Evolutionary conservation across 2,888 invertebrate genomes (phyloP).

Genomic region (Ypsolopha scabrella): DNA sequence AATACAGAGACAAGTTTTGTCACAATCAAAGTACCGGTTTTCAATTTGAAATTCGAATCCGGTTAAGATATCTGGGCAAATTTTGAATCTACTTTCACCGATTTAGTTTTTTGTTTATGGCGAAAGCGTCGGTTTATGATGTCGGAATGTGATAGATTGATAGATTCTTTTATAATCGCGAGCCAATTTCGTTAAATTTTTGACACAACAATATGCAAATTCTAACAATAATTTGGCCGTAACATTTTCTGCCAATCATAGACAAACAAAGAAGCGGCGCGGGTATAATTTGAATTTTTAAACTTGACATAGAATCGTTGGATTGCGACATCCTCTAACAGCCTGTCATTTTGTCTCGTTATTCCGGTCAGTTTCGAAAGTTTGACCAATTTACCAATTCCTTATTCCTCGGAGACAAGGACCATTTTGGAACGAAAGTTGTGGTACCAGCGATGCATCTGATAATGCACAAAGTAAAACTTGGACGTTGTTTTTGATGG

Average conservation of each 20-base stretch:
- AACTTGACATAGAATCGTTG: conserved; percentile 7
- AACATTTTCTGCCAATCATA: no score
- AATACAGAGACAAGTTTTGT: background rate
- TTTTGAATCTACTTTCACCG: background rate
- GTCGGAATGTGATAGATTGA: no score
- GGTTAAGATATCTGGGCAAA: background rate
- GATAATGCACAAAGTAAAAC: conserved; percentile 25
- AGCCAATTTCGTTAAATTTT: no score
- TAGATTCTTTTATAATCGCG: no score
- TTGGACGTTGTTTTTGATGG: background rate
- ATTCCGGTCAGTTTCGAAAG: conserved; percentile 53
- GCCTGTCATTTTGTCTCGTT: conserved; percentile 25
- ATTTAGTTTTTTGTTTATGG: background rate
- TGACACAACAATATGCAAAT: no score
- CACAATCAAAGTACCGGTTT: background rate
- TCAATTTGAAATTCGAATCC: background rate
- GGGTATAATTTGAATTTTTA: background rate
- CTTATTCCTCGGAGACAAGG: no score
- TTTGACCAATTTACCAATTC: conserved; percentile 4
- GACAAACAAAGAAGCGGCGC: no score
- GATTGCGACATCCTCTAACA: background rate
- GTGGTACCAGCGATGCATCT: conserved; percentile 14
- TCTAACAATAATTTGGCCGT: no score
- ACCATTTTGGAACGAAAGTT: conserved; percentile 10
- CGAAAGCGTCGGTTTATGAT: background rate